Conservation (phyloP, 2,888 invertebrate genomes). For the Thymelicus sylvestris region DNA sequence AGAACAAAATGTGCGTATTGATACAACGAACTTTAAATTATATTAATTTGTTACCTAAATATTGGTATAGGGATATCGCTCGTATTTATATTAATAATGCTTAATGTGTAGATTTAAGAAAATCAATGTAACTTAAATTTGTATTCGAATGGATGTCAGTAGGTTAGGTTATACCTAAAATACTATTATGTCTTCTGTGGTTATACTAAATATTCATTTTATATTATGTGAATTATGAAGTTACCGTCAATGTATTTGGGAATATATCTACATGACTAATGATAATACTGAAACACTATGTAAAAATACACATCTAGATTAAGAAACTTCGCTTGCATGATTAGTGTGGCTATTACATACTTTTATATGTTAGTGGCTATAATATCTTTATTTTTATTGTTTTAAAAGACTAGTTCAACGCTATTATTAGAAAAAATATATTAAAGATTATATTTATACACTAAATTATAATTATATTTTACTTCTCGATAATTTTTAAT, state of each 20-base stretch:
- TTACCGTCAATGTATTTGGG: no score
- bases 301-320: neutral
- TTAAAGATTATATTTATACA: neutral
- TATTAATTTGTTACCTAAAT: neutral
- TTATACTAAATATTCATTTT: no score
- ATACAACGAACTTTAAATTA: neutral
- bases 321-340: neutral
- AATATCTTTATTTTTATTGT: conserved; percentile 2
- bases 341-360: neutral
- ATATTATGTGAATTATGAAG: no score
- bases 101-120: neutral
- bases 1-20: neutral
- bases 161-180: no score
- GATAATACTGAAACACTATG: no score
- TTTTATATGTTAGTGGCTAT: neutral
- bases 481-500: neutral
- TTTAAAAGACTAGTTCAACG: conserved; percentile 20
- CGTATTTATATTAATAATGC: neutral
- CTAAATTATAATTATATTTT: neutral
- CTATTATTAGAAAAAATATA: neutral
- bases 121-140: neutral
- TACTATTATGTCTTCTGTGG: no score
- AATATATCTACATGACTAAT: no score
- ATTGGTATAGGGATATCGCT: neutral
- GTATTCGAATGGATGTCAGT: no score